Percentiles rank a stretch among this genome's conserved stretches.
These are phyloP conservation scores for Sigmodon hispidus DNA, from an alignment of 2,113 vertebrate species.

Conservation along the genomic window DNA sequence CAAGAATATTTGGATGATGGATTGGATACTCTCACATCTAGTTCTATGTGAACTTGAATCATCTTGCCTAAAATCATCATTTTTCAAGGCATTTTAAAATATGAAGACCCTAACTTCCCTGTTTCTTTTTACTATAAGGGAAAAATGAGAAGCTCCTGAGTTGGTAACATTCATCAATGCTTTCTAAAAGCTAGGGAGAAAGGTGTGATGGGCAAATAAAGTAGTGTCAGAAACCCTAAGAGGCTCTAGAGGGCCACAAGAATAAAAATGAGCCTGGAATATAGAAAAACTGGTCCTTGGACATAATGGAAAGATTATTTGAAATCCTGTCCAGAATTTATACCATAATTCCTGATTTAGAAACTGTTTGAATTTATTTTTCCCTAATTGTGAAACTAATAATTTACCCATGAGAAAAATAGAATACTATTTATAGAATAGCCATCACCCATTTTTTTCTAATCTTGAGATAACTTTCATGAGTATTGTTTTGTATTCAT, in stretches of 20 bases:
- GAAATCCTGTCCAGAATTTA: not conserved
- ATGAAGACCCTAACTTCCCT: not conserved
- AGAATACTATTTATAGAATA: not conserved
- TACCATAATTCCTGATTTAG: not conserved
- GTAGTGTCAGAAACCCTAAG: not conserved
- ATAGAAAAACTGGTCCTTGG: not conserved
- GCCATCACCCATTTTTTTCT: not conserved
- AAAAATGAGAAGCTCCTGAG: not conserved
- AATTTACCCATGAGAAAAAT: not conserved
- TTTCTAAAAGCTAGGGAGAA: not conserved
- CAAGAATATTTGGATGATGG: not conserved
- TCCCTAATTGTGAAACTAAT: not conserved
- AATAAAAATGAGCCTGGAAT: not conserved
- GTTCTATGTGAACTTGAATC: not conserved
- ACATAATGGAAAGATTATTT: not conserved
- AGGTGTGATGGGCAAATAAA: not conserved
- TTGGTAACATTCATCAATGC: not conserved
- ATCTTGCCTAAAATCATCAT: not conserved
- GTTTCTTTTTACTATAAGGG: not conserved
- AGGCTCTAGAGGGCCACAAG: not conserved
- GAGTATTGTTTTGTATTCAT: not conserved
- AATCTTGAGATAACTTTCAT: not conserved
- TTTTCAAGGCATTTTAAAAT: not conserved
- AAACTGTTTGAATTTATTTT: constrained; percentile 4
- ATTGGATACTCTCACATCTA: not conserved